Percentiles rank a stretch among this genome's conserved stretches.
Evolutionary conservation across 2,797 vertebrate genomes (phyloP).

Genomic region (Pseudochaenichthys georgianus): DNA sequence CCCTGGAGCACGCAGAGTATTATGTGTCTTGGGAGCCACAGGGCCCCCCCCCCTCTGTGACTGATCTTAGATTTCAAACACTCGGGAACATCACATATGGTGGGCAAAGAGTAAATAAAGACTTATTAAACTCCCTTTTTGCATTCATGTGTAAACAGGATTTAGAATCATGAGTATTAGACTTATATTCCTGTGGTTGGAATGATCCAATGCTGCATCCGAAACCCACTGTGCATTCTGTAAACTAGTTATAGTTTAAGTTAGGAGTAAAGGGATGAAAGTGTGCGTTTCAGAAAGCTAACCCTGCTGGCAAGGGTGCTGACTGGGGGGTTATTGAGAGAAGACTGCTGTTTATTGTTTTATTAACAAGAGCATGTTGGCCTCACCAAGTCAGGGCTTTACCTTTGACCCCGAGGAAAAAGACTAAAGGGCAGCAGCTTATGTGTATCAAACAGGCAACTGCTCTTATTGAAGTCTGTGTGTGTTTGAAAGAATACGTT

Average conservation of each 20-base stretch:
- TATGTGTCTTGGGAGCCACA: conserved; percentile 85
- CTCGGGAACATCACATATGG: conserved; percentile 81
- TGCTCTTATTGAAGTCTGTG: conserved; percentile 59
- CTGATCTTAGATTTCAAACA: conserved; percentile 87
- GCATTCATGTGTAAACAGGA: conserved; percentile 39
- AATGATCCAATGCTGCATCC: conserved; percentile 22
- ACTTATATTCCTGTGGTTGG: conserved; percentile 15
- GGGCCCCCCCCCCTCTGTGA: conserved; percentile 63
- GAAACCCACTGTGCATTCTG: not conserved
- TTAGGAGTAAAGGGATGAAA: conserved; percentile 58
- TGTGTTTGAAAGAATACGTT: conserved; percentile 14
- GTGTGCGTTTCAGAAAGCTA: conserved; percentile 45
- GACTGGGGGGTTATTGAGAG: conserved; percentile 62
- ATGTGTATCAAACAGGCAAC: conserved; percentile 57
- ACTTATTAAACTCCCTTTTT: conserved; percentile 65
- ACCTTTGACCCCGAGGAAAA: conserved; percentile 77
- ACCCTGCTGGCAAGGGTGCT: conserved; percentile 47
- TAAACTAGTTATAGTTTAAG: conserved; percentile 33
- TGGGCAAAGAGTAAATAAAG: conserved; percentile 81
- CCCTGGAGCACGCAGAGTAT: conserved; percentile 86
- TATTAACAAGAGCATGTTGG: conserved; percentile 84
- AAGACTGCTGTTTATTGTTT: conserved; percentile 85
- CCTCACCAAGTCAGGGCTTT: conserved; percentile 77
- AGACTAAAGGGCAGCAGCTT: conserved; percentile 56
- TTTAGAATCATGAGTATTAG: conserved; percentile 25